These are phyloP conservation scores for Triplophysa bombifrons DNA, from an alignment of 2,797 vertebrate genomes.

Conservation along the genomic window DNA sequence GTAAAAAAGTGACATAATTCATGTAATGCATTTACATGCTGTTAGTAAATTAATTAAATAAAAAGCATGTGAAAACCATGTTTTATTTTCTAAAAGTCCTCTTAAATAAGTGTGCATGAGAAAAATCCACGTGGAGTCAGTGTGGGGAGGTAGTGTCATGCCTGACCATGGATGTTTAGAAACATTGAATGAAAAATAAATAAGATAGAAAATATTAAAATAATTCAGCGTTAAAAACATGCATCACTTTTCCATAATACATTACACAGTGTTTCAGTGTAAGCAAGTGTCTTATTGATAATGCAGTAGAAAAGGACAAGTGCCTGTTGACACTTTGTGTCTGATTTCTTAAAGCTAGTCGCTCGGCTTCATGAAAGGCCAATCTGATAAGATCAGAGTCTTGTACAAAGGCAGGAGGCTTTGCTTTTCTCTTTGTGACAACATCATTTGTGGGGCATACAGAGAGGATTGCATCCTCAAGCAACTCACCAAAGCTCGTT, in stretches of 20 bases:
- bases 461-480: conserved; percentile 37
- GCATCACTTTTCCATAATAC: background rate
- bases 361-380: conserved; percentile 43
- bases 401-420: conserved; percentile 39
- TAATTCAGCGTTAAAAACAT: conserved; percentile 3
- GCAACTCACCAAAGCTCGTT: conserved; percentile 37
- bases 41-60: background rate
- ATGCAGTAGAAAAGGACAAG: conserved; percentile 11
- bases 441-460: conserved; percentile 52
- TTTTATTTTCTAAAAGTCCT: too few relatives aligned
- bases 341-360: conserved; percentile 39
- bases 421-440: conserved; percentile 39
- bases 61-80: background rate
- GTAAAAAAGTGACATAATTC: background rate
- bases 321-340: conserved; percentile 15
- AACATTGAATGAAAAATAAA: background rate
- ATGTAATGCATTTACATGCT: background rate
- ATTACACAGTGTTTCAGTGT: conserved; percentile 9
- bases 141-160: too few relatives aligned
- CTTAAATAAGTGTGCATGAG: too few relatives aligned
- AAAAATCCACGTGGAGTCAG: too few relatives aligned
- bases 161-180: too few relatives aligned
- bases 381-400: conserved; percentile 52
- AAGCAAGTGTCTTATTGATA: conserved; percentile 6
- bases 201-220: background rate